Percentiles rank a stretch among this genome's conserved stretches.
Evolutionary conservation across 1,140 invertebrate genomes (phyloP).

Genomic region (Sinella curviseta): DNA sequence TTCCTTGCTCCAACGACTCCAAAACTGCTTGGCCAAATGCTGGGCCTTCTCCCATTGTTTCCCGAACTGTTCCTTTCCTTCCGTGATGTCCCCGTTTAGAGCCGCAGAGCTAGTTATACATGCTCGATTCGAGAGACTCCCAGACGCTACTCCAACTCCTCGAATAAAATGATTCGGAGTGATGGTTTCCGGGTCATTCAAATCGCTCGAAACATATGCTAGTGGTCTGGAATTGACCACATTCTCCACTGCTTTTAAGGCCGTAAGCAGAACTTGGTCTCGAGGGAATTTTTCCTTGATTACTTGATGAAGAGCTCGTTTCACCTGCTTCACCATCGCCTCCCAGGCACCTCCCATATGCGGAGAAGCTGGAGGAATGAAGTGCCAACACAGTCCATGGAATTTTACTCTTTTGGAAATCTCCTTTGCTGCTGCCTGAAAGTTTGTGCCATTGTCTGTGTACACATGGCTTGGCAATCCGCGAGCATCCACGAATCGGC

Average conservation of each 20-base stretch:
- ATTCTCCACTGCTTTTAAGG: background rate
- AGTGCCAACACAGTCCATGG: background rate
- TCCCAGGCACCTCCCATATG: slow-evolving; percentile 23
- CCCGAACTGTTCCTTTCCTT: background rate
- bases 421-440: slow-evolving; percentile 41
- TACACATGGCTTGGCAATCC: slow-evolving; percentile 45
- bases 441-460: slow-evolving; percentile 53
- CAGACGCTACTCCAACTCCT: background rate
- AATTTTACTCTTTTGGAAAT: background rate
- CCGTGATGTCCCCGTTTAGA: background rate
- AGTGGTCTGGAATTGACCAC: slow-evolving; percentile 33
- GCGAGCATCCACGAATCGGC: slow-evolving; percentile 50
- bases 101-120: too few relatives aligned
- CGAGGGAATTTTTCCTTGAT: background rate
- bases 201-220: slow-evolving; percentile 43
- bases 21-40: background rate
- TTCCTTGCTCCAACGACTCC: background rate
- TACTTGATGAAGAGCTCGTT: background rate
- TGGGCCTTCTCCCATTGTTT: background rate
- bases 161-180: background rate
- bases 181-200: background rate
- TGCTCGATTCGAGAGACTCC: background rate
- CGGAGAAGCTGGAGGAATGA: background rate
- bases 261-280: background rate
- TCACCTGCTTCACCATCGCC: background rate